Conservation (phyloP, 1,140 invertebrate species). For the Chymomyza costata region DNA sequence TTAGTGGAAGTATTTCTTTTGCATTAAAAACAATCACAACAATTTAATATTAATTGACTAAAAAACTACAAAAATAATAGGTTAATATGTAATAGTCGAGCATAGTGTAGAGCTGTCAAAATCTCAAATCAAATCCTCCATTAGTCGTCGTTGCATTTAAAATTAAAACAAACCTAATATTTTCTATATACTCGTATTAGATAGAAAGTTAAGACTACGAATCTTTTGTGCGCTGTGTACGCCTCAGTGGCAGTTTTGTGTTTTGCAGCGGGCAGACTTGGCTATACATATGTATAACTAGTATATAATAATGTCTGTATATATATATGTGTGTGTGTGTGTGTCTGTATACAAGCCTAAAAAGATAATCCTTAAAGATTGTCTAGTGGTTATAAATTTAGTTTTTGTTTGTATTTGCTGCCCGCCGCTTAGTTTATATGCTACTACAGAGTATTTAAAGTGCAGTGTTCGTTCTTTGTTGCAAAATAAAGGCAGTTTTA, state of each 20-base stretch:
- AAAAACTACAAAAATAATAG: constrained; percentile 70
- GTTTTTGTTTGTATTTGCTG: neutral
- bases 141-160: constrained; percentile 69
- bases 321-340: constrained; percentile 48
- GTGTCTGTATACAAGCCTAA: constrained; percentile 32
- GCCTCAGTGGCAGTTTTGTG: constrained; percentile 64
- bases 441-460: constrained; percentile 49
- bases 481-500: constrained; percentile 61
- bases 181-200: constrained; percentile 54
- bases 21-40: constrained; percentile 75
- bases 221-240: constrained; percentile 59
- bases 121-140: constrained; percentile 75
- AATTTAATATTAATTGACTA: constrained; percentile 74
- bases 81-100: constrained; percentile 48
- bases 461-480: constrained; percentile 60
- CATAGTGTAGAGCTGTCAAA: constrained; percentile 39
- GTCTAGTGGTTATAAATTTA: constrained; percentile 38
- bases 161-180: constrained; percentile 67
- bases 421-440: constrained; percentile 19
- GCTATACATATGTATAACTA: constrained; percentile 2
- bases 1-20: constrained; percentile 66
- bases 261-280: neutral
- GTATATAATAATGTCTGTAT: constrained; percentile 13
- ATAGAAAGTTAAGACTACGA: constrained; percentile 21
- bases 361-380: constrained; percentile 61